Conservation (phyloP, 2,888 invertebrate genomes). For the Melanchra persicariae region DNA sequence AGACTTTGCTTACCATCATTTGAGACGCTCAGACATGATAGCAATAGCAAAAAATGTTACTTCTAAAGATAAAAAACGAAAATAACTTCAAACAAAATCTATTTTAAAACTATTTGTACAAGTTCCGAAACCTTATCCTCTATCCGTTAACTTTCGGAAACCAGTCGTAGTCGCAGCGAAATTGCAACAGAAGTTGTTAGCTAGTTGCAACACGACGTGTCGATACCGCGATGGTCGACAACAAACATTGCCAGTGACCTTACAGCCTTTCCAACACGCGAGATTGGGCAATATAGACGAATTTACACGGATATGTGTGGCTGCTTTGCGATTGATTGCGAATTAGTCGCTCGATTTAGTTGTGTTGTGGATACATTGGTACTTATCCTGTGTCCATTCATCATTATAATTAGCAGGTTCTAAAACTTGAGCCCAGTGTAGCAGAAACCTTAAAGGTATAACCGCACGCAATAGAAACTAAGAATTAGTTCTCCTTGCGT, state of each 20-base stretch:
- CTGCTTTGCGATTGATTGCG: slow-evolving; percentile 32
- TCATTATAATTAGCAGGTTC: background rate
- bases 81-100: background rate
- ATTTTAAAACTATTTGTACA: background rate
- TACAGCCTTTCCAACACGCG: slow-evolving; percentile 49
- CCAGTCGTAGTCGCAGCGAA: slow-evolving; percentile 28
- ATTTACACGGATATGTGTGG: slow-evolving; percentile 34
- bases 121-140: slow-evolving; percentile 2
- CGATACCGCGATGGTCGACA: slow-evolving; percentile 42
- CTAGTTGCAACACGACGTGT: slow-evolving; percentile 38
- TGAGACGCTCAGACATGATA: no score
- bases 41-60: no score
- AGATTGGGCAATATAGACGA: slow-evolving; percentile 46
- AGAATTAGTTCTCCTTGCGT: no score
- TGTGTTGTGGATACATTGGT: slow-evolving; percentile 1
- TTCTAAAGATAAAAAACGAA: background rate
- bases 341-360: slow-evolving; percentile 14
- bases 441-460: background rate
- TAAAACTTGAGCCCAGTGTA: background rate
- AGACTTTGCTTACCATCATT: no score
- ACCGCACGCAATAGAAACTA: no score
- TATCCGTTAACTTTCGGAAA: slow-evolving; percentile 25
- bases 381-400: background rate
- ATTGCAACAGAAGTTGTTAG: slow-evolving; percentile 50
- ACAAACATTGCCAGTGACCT: slow-evolving; percentile 62